phyloP scores from a whole-genome alignment of 2,113 vertebrate genomes.

The Willisornis vidua region DNA sequence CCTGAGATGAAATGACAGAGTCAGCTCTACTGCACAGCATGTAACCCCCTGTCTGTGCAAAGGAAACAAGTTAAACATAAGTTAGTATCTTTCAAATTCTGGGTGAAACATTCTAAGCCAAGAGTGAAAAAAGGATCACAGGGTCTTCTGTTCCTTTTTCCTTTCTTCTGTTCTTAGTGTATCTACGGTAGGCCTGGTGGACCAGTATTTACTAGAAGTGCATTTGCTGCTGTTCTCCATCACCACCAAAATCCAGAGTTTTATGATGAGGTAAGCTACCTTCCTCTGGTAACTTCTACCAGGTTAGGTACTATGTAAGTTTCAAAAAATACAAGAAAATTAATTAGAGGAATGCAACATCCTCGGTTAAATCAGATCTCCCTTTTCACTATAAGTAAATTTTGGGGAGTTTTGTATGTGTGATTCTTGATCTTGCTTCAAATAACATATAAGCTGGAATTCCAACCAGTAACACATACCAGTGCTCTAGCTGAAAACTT shows the following conservation, averaged over 20 bases:
- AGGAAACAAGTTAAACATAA: background rate
- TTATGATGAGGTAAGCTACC: slow-evolving; percentile 91
- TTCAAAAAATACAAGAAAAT: background rate
- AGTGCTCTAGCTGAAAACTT: background rate
- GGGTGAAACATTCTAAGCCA: background rate
- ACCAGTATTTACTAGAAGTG: slow-evolving; percentile 87
- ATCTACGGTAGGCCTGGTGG: slow-evolving; percentile 95
- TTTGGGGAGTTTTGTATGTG: background rate
- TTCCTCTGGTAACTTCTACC: background rate
- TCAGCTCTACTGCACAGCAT: background rate
- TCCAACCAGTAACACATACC: background rate
- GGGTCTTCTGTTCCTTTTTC: background rate
- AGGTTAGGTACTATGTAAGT: background rate
- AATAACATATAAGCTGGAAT: background rate
- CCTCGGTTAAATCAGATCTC: background rate
- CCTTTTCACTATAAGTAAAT: background rate
- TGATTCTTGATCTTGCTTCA: background rate
- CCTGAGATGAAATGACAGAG: background rate
- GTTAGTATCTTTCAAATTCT: background rate
- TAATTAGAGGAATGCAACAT: background rate
- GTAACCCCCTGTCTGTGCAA: background rate
- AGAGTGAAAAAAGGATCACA: background rate
- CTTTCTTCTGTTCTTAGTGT: slow-evolving; percentile 77
- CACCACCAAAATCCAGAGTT: slow-evolving; percentile 98
- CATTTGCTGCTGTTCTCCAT: slow-evolving; percentile 90